Evolutionary conservation across 2,797 vertebrate genomes (phyloP).

Genomic region (Mormyrus proboscirostris): DNA sequence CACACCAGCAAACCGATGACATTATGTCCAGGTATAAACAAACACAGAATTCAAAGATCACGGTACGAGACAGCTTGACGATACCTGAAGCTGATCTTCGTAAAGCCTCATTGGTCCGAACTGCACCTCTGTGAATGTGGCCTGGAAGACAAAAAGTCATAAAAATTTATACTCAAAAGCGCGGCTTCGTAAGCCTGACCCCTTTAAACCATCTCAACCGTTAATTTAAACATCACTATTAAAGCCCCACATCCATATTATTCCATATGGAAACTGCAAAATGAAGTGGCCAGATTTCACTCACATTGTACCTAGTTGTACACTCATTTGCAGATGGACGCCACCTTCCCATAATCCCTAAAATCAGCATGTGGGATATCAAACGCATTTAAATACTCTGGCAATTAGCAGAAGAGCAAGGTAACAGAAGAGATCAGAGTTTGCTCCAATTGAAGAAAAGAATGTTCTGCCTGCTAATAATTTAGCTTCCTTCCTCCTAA

Average conservation of each 20-base stretch:
- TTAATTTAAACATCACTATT: neutral
- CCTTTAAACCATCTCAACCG: neutral
- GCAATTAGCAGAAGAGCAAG: neutral
- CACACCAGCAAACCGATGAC: neutral
- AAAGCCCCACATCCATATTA: neutral
- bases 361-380: neutral
- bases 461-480: conserved; percentile 53
- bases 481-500: conserved; percentile 58
- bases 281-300: neutral
- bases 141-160: conserved; percentile 66
- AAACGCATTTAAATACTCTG: neutral
- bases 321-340: neutral
- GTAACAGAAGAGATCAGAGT: conserved; percentile 31
- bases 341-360: neutral
- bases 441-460: conserved; percentile 30
- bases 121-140: conserved; percentile 80
- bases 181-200: neutral
- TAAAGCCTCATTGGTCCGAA: conserved; percentile 98
- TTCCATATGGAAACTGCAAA: neutral
- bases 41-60: neutral
- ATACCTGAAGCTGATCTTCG: conserved; percentile 97
- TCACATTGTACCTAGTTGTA: neutral
- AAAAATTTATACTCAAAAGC: neutral
- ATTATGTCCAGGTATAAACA: neutral
- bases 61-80: conserved; percentile 1